These are phyloP conservation scores for Pedionomus torquatus DNA, from an alignment of 2,113 vertebrate species.

Conservation along the genomic window DNA sequence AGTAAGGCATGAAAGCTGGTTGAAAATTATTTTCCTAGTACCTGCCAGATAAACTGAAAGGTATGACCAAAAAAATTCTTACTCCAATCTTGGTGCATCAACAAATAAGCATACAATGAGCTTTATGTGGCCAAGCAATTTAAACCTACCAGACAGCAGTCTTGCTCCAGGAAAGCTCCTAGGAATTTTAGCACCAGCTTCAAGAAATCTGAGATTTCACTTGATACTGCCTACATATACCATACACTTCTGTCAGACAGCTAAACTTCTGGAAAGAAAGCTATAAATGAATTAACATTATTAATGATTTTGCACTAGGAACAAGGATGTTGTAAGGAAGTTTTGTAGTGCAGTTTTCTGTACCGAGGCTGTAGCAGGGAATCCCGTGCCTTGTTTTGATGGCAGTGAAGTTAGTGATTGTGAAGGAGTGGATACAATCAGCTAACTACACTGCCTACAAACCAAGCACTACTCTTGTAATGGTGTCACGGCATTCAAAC, in stretches of 20 bases:
- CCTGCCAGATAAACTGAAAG: background rate
- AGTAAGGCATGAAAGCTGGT: background rate
- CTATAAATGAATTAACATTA: background rate
- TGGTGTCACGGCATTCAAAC: background rate
- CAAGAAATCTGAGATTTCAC: background rate
- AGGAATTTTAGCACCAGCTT: background rate
- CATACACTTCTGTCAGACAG: fast-evolving
- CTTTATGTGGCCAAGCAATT: background rate
- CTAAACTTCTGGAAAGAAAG: background rate
- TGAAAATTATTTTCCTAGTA: background rate
- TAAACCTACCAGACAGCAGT: background rate
- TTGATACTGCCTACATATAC: fast-evolving
- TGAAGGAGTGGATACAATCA: constrained; percentile 77
- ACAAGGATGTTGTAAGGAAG: background rate
- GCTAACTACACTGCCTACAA: constrained; percentile 93
- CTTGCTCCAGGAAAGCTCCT: background rate
- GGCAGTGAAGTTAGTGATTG: constrained; percentile 91
- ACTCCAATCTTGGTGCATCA: background rate
- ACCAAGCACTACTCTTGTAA: constrained; percentile 75
- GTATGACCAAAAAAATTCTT: background rate
- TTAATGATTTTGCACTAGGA: background rate
- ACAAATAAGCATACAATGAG: background rate
- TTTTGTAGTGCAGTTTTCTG: background rate
- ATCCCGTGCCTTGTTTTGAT: constrained; percentile 82
- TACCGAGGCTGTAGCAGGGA: background rate